Base-by-base conservation (phyloP, 1,140 invertebrate species). In the Solen grandis region DNA sequence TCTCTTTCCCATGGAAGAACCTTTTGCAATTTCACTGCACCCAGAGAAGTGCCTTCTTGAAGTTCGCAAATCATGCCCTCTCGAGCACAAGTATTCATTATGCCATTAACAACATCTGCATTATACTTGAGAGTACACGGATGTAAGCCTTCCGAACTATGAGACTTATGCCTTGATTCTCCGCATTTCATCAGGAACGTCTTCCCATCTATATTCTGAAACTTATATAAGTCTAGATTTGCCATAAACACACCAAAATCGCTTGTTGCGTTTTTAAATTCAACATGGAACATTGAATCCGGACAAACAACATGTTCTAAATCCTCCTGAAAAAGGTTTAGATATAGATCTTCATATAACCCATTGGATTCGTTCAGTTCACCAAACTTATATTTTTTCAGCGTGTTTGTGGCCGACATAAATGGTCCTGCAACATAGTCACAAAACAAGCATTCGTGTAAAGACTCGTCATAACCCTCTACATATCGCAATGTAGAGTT, bases 401-500 rank as follows among this genome's bases (percentile, higher is more conserved):
- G n/a, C n/a, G 73, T 27, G 8, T 60, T 27, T 27, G 82, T 87
- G 22, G 33, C 82, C 0, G 84, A 78, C 1, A 90, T 57, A 84
- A 91, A 91, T 14, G 90, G 87, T 8, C 86, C 89, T 46, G 80
- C 72, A 10, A 90, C 57, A 36, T 87, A 85, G 76, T 90, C 90
- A 84, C 90, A 91, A 73, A 86, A 88, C 80, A 90, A 87, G 55
- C 90, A 92, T 59, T 88, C 90, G n/a, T 83, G 70, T 13, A 77
- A 54, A 2, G 89, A 91, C 62, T 79, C 74, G 36, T 84, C 83
- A 74, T 92, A 92, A 0, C 90, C 91, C 31, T 89, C 83, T 1
- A 78, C 25, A 46, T 85, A 86, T n/a, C 68, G 57, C 10, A 92
- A 69, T 19, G 84, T 82, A 57, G 86, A 91, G 36, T 90, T 87